phyloP scores from a whole-genome alignment of 2,888 invertebrate genomes.

The Disparrhopalites patrizii region DNA sequence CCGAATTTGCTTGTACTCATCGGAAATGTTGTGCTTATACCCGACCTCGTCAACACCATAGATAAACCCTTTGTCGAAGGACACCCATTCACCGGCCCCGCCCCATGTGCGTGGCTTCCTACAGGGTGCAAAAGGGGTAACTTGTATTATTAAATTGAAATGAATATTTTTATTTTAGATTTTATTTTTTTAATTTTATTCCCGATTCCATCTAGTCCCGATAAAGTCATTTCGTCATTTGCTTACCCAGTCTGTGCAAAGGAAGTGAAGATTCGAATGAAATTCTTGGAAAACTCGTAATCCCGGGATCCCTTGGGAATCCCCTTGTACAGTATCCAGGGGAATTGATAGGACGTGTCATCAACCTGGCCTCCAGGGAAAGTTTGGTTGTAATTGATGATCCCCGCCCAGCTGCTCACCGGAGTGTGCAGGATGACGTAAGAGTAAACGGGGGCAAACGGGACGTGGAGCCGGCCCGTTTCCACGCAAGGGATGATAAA shows the following conservation, averaged over 20 bases:
- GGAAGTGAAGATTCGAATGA: slow-evolving; percentile 28
- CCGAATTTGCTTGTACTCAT: too few species aligned
- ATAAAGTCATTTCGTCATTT: not conserved
- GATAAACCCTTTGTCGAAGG: too few species aligned
- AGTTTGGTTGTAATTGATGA: not conserved
- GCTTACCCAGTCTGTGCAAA: slow-evolving; percentile 32
- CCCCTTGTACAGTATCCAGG: slow-evolving; percentile 15
- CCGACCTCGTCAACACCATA: too few species aligned
- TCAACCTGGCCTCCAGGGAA: slow-evolving; percentile 28
- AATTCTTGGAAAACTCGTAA: slow-evolving; percentile 29
- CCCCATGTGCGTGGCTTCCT: too few species aligned
- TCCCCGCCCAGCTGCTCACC: slow-evolving; percentile 21
- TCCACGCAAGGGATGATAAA: slow-evolving; percentile 28
- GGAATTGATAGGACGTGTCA: slow-evolving; percentile 30
- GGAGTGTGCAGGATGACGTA: slow-evolving; percentile 24
- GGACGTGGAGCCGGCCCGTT: slow-evolving; percentile 19
- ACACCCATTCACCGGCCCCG: too few species aligned
- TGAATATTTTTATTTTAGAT: too few species aligned
- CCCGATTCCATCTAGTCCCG: too few species aligned
- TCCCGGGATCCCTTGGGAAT: slow-evolving; percentile 29
- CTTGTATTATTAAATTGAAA: too few species aligned
- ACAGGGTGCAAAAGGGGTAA: too few species aligned
- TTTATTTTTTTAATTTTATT: too few species aligned
- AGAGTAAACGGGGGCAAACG: slow-evolving; percentile 28
- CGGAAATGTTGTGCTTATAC: too few species aligned